Evolutionary conservation across 2,888 invertebrate species (phyloP).

Genomic region (Pterostichus madidus): DNA sequence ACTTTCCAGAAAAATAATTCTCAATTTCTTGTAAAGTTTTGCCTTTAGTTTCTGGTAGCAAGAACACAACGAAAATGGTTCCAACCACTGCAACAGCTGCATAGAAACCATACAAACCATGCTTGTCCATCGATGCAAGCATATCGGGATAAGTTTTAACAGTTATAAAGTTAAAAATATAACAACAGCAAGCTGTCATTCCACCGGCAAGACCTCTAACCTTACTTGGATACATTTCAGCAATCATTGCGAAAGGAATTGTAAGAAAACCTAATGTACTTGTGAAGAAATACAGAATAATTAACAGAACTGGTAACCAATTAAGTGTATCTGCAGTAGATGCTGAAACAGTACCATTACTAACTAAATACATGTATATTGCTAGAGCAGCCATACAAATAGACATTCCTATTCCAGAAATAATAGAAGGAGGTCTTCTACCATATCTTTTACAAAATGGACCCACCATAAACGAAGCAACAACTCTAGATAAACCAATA

Average conservation of each 20-base stretch:
- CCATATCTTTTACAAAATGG: conserved; percentile 79
- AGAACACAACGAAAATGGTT: conserved; percentile 77
- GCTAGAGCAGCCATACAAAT: conserved; percentile 79
- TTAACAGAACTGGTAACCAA: conserved; percentile 76
- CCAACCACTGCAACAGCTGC: conserved; percentile 77
- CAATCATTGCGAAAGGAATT: conserved; percentile 80
- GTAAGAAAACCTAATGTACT: conserved; percentile 80
- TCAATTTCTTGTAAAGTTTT: conserved; percentile 79
- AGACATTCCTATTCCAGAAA: conserved; percentile 80
- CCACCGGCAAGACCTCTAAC: conserved; percentile 79
- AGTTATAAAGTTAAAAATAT: conserved; percentile 79
- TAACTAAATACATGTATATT: conserved; percentile 74
- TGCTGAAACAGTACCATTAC: conserved; percentile 71
- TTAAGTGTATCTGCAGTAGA: conserved; percentile 71
- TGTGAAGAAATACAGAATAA: conserved; percentile 78
- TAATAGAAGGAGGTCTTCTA: conserved; percentile 79
- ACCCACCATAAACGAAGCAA: conserved; percentile 77
- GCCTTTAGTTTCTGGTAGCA: conserved; percentile 80
- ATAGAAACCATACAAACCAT: conserved; percentile 79
- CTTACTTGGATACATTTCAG: conserved; percentile 79
- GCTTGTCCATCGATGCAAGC: conserved; percentile 74
- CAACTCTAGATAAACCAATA: conserved; percentile 78
- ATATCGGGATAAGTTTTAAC: conserved; percentile 79
- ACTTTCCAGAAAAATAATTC: conserved; percentile 75
- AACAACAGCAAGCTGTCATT: conserved; percentile 77